A percentile compares a stretch with the other conserved stretches of the same genome.
phyloP scores from a whole-genome alignment of 2,113 vertebrate genomes.

The Anoura caudifer region DNA sequence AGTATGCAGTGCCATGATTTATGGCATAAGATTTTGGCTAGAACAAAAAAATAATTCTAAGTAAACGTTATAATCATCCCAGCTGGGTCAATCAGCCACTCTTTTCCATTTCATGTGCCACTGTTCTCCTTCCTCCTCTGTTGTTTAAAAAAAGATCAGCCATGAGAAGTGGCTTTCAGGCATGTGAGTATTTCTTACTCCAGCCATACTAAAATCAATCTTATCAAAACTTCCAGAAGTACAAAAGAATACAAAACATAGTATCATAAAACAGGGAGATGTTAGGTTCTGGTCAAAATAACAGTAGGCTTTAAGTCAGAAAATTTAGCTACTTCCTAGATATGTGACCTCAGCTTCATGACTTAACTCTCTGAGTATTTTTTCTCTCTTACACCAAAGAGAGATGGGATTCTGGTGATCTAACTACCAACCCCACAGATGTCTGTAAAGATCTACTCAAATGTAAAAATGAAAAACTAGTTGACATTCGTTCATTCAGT shows the following conservation, averaged over 20 bases:
- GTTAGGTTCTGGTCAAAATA: slow-evolving; percentile 19
- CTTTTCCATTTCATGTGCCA: background rate
- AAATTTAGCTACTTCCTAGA: background rate
- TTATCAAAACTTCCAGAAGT: background rate
- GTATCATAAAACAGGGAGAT: background rate
- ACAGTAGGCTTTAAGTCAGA: background rate
- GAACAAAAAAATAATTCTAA: slow-evolving; percentile 67
- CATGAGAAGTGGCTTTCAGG: background rate
- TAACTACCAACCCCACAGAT: background rate
- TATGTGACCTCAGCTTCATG: background rate
- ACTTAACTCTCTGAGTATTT: background rate
- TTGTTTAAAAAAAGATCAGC: background rate
- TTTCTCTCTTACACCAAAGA: background rate
- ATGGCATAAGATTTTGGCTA: slow-evolving; percentile 91
- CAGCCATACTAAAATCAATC: background rate
- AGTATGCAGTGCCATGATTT: slow-evolving; percentile 91
- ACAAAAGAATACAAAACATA: background rate
- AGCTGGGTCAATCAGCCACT: background rate
- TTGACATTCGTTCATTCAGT: background rate
- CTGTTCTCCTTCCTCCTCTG: background rate
- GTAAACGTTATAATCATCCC: background rate
- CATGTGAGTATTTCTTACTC: background rate
- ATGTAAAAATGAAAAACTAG: slow-evolving; percentile 24
- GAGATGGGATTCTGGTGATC: background rate
- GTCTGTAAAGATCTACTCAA: background rate